phyloP scores from a whole-genome alignment of 2,888 invertebrate species.

The Lacanobia wlatinum region DNA sequence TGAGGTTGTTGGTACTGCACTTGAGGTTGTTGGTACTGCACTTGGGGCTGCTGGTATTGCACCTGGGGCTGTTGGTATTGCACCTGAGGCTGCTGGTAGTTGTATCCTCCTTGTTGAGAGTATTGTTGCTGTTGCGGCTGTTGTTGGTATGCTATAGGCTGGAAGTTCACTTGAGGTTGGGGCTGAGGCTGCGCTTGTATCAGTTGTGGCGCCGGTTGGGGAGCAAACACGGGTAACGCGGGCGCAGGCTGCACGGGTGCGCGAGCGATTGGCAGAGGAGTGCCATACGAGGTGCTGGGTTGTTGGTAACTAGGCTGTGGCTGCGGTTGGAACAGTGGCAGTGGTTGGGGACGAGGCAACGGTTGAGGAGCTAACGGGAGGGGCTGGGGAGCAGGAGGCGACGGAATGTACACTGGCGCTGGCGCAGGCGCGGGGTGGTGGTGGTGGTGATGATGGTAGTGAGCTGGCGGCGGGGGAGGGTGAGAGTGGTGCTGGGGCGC shows the following conservation, averaged over 20 bases:
- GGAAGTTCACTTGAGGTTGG: slow-evolving; percentile 46
- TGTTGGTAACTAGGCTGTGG: slow-evolving; percentile 63
- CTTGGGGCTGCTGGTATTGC: slow-evolving; percentile 34
- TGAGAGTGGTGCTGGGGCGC: slow-evolving; percentile 57
- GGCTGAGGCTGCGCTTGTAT: slow-evolving; percentile 59
- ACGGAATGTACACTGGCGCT: slow-evolving; percentile 40
- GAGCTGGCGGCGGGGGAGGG: slow-evolving; percentile 51
- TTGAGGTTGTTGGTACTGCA: slow-evolving; percentile 31
- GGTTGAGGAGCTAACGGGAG: slow-evolving; percentile 35
- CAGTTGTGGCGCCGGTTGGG: slow-evolving; percentile 59
- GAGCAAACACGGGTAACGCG: slow-evolving; percentile 46
- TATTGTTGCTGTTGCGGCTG: slow-evolving; percentile 49
- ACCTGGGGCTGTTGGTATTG: slow-evolving; percentile 63
- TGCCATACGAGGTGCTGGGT: slow-evolving; percentile 58
- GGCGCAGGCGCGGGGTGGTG: slow-evolving; percentile 28
- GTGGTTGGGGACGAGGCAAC: slow-evolving; percentile 51
- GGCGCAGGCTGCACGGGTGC: slow-evolving; percentile 36
- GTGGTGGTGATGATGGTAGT: slow-evolving; percentile 59
- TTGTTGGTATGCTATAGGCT: slow-evolving; percentile 48
- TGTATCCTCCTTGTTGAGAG: slow-evolving; percentile 58
- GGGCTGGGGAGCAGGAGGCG: slow-evolving; percentile 44
- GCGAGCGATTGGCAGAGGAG: slow-evolving; percentile 45
- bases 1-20: slow-evolving; percentile 38
- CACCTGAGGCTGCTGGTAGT: slow-evolving; percentile 63
- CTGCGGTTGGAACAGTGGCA: slow-evolving; percentile 50